Evolutionary conservation across 2,113 vertebrate species (phyloP).

Genomic region (Bos taurus): ARS-UCD2.0 NC_037330.1:88094001-88094500

Average conservation of each 20-base stretch:
- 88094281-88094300: background rate
- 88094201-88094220: background rate
- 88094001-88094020: background rate
- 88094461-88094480: background rate
- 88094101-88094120: background rate
- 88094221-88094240: background rate
- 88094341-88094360: background rate
- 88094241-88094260: background rate
- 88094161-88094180: background rate
- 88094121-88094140: background rate
- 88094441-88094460: background rate
- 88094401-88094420: background rate
- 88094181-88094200: background rate
- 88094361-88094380: background rate
- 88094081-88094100: background rate
- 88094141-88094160: background rate
- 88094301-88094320: background rate
- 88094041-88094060: background rate
- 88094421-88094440: background rate
- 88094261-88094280: background rate
- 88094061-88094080: background rate
- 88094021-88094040: background rate
- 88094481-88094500: background rate
- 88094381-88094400: background rate
- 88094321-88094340: background rate